Evolutionary conservation across 2,113 vertebrate genomes (phyloP), one percentile per base, ranked within the genome.

Genomic region (Thomomys bottae): DNA sequence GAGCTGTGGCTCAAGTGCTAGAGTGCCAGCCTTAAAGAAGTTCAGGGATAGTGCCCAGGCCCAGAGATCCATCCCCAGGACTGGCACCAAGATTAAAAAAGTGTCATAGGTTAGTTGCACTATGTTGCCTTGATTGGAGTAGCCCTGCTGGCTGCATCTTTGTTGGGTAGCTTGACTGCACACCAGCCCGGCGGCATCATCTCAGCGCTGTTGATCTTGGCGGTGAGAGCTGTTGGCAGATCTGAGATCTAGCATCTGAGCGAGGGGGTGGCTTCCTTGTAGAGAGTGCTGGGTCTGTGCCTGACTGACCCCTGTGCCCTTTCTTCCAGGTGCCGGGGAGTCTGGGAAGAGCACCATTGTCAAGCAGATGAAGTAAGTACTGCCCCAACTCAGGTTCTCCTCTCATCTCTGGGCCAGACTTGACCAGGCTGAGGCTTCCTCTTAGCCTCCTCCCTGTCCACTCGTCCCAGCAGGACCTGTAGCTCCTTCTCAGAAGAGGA

Each of bases 281-380:
- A 30, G n/a, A 3, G 45, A 17, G 34, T 9, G 2, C 18, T 12
- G 30, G 30, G 26, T 70, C 78, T 49, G 6, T 8, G 17, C 57
- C 61, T 94, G 72, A 95, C 61, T 94, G 72, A 95, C 5, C 15
- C 45, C 96, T 42, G 20, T 3, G 1, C 97, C 94, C 84, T 98
- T 79, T 98, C 77, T 97, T 96, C 96, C 97, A 99, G 99, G 99
- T 98, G 99, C 99, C 0, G 99, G 99, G 0, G 99, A 99, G 96
- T 99, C 99, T 12, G 99, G 99, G 79, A 99, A 99, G 98, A 99
- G 99, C 97, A 99, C 99, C 96, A 99, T 99, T 0, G 99, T 99
- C 94, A 99, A 99, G 98, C 99, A 99, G 97, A 99, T 99, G 99
- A 99, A 99, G 99, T 99, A 97, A 99, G 99, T 98, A 80, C 26